Base-by-base conservation (phyloP, 2,888 invertebrate genomes). In the Apotomis betuletana region DNA sequence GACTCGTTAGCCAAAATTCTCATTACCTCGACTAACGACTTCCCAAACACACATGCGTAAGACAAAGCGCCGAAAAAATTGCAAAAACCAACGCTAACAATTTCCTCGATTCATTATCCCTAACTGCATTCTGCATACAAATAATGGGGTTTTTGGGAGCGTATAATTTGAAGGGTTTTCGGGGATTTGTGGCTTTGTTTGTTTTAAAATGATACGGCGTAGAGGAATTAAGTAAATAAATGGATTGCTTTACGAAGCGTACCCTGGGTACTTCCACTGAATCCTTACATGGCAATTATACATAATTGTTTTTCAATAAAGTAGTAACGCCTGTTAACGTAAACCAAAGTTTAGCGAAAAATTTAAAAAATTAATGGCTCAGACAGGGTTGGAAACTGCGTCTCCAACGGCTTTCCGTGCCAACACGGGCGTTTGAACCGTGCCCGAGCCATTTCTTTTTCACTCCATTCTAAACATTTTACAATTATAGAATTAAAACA, bases 21-120 rank as follows among this genome's bases (percentile, higher is more conserved):
- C 86, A 85, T 87, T 90, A 88, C 90, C 90, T 84, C 78, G 86
- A 88, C 84, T 90, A 91, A 90, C 87, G 90, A 90, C 83, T 81
- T 85, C 81, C 82, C 84, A 80, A 82, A 84, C 89, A 91, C 89
- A 91, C 85, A 90, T 89, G 89, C 76, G 77, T 76, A 75, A 85
- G 87, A 89, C 87, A 89, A 91, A 89, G 85, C 86, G 83, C 82
- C 89, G 90, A 81, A 91, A 91, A 90, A 88, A 87, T 84, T 82
- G 85, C 85, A 85, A 87, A 88, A 87, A 84, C 59, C 67, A 78
- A 78, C 85, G 84, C 86, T 89, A 90, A 90, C 90, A 88, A 88
- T 88, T 91, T 91, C 91, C 90, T 87, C 83, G 75, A 84, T 82
- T 87, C 86, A 87, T 87, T 88, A 85, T 87, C 80, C 83, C 76